Conservation (phyloP, 2,888 invertebrate genomes). For the Sceliomorpha sp. region DNA sequence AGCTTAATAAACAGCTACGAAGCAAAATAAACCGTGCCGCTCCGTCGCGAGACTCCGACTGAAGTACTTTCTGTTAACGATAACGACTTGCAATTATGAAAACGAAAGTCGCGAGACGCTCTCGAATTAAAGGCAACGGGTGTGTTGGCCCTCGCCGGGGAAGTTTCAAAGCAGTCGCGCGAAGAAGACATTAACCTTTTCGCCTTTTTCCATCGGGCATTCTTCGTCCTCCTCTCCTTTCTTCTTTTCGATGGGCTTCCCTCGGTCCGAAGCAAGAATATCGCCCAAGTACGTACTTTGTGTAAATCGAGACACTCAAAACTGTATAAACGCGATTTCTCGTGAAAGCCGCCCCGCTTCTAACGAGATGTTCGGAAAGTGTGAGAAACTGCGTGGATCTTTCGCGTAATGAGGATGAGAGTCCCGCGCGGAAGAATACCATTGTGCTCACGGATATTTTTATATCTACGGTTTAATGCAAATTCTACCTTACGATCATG, state of each 20-base stretch:
- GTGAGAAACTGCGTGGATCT: constrained; percentile 9
- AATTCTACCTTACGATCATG: too few species aligned
- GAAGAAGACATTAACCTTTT: constrained; percentile 45
- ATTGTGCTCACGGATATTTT: too few species aligned
- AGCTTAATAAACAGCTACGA: constrained; percentile 16
- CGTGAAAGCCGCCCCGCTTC: constrained; percentile 5
- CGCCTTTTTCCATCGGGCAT: constrained; percentile 4
- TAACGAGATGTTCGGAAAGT: constrained; percentile 16
- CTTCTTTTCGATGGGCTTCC: constrained; percentile 17
- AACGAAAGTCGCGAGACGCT: constrained; percentile 60
- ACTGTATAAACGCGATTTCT: constrained; percentile 38
- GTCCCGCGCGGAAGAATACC: neutral
- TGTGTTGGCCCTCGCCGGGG: constrained; percentile 10
- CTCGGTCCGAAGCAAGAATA: constrained; percentile 27
- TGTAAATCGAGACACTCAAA: constrained; percentile 40
- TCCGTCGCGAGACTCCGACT: constrained; percentile 5
- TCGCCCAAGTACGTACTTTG: constrained; percentile 42
- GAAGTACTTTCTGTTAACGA: constrained; percentile 39
- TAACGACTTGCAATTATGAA: constrained; percentile 63
- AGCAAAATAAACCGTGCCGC: constrained; percentile 19
- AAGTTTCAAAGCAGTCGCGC: constrained; percentile 38
- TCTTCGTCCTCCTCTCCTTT: constrained; percentile 22
- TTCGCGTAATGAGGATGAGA: neutral
- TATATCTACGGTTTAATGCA: too few species aligned
- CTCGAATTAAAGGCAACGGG: constrained; percentile 54